A percentile compares a stretch with the other conserved stretches of the same genome.
These are phyloP conservation scores for Tuta absoluta DNA, from an alignment of 2,888 invertebrate genomes.

Conservation along the genomic window DNA sequence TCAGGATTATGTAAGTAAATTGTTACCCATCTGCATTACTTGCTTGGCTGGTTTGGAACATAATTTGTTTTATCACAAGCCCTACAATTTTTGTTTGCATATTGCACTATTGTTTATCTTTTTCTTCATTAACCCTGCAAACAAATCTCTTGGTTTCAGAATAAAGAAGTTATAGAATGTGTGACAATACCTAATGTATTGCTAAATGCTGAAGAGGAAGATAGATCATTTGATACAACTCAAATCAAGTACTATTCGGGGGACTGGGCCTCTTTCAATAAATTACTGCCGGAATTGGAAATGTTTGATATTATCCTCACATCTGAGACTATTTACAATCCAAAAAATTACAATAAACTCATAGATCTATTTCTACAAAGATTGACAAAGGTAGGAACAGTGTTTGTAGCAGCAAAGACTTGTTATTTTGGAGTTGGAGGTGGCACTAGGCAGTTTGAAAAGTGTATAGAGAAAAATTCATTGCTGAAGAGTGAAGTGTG, in stretches of 20 bases:
- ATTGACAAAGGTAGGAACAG: slow-evolving; percentile 82
- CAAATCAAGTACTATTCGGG: slow-evolving; percentile 85
- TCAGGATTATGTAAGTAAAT: slow-evolving; percentile 93
- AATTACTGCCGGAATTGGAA: slow-evolving; percentile 59
- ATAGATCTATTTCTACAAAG: slow-evolving; percentile 84
- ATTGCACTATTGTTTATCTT: background rate
- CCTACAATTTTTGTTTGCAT: background rate
- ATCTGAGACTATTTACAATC: slow-evolving; percentile 96
- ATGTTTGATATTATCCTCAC: slow-evolving; percentile 92
- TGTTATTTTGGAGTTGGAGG: slow-evolving; percentile 98
- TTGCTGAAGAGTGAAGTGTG: slow-evolving; percentile 79
- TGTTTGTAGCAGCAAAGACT: slow-evolving; percentile 92
- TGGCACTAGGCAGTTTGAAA: slow-evolving; percentile 88
- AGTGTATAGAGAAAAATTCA: slow-evolving; percentile 77
- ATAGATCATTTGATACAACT: slow-evolving; percentile 51
- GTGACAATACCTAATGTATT: slow-evolving; percentile 92
- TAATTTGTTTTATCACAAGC: background rate
- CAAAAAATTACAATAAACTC: slow-evolving; percentile 88
- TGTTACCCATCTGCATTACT: too few relatives aligned
- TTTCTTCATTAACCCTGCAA: background rate
- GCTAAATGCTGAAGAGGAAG: slow-evolving; percentile 81
- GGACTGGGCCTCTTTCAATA: slow-evolving; percentile 86
- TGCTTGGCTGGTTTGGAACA: too few relatives aligned
- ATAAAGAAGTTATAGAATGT: slow-evolving; percentile 89
- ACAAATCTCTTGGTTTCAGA: slow-evolving; percentile 80